phyloP scores from a whole-genome alignment of 2,888 invertebrate species.

The Aphidoletes aphidimyza region DNA sequence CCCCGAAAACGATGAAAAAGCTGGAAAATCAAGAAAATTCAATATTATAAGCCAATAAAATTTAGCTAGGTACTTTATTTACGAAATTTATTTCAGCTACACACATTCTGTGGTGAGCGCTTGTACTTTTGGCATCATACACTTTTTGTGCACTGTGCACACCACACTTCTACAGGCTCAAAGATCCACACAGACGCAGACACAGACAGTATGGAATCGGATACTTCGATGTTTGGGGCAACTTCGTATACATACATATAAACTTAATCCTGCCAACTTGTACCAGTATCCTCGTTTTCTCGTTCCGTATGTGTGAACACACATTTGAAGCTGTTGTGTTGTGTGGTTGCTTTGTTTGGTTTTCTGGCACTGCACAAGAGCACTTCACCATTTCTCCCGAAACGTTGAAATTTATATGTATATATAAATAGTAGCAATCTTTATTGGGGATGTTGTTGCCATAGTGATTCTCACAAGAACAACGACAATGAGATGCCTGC shows the following conservation, averaged over 20 bases:
- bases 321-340: background rate
- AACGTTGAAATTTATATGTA: constrained; percentile 4
- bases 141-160: background rate
- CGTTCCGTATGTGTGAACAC: background rate
- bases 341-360: background rate
- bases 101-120: background rate
- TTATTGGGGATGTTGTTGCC: constrained; percentile 40
- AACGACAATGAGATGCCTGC: constrained; percentile 35
- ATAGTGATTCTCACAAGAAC: constrained; percentile 39
- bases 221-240: background rate
- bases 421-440: constrained; percentile 29
- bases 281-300: background rate
- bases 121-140: background rate
- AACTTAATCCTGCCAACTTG: background rate
- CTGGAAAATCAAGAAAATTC: constrained; percentile 18
- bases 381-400: constrained; percentile 11
- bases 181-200: background rate
- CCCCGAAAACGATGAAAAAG: background rate
- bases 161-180: background rate
- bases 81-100: constrained; percentile 26
- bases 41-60: constrained; percentile 51
- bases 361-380: constrained; percentile 5
- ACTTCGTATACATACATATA: background rate
- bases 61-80: constrained; percentile 45
- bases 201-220: too few relatives aligned